These are phyloP conservation scores for Drosophila lacteicornis DNA, from an alignment of 1,140 invertebrate species.

Conservation along the genomic window DNA sequence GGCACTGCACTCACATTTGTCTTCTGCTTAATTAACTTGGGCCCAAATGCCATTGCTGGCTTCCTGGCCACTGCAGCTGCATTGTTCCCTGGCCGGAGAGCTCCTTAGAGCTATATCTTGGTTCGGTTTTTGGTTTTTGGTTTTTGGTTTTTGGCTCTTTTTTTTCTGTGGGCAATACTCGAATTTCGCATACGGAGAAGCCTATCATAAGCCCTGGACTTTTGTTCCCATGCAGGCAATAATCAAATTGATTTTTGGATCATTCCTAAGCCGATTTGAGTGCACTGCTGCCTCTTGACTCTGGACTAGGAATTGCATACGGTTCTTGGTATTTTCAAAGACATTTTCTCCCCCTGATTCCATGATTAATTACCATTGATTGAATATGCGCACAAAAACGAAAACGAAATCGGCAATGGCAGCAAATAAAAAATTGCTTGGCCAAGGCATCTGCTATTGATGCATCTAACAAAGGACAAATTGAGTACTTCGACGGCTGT, in stretches of 20 bases:
- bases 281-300: neutral
- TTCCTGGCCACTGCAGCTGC: neutral
- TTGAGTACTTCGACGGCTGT: too few relatives aligned
- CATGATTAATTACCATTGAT: constrained; percentile 4
- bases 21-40: constrained; percentile 32
- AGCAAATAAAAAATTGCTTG: neutral
- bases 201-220: neutral
- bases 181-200: neutral
- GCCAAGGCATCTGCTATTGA: too few relatives aligned
- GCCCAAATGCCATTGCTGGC: neutral
- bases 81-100: constrained; percentile 8
- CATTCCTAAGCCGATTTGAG: neutral
- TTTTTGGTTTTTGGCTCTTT: too few relatives aligned
- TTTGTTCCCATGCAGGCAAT: neutral
- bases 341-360: neutral
- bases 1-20: constrained; percentile 20
- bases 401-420: neutral
- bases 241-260: constrained; percentile 1
- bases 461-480: too few relatives aligned
- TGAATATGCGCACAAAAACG: neutral
- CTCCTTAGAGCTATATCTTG: neutral
- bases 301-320: neutral
- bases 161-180: neutral
- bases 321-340: neutral
- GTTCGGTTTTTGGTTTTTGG: neutral